Base-by-base conservation (phyloP, 2,113 vertebrate species). In the Pseudolaguvia tuberculata region DNA sequence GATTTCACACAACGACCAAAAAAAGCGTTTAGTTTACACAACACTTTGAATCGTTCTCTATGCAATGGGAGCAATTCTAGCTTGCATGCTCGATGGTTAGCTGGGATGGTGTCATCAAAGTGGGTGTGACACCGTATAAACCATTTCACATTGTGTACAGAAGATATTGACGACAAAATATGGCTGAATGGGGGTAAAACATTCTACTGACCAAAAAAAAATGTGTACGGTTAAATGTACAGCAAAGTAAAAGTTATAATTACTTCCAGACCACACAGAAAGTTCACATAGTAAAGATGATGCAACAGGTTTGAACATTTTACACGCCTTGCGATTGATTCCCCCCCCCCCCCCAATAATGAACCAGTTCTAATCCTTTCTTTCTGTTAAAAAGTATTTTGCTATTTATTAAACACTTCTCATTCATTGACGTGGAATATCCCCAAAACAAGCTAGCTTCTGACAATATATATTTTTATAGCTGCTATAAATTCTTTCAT, bases 131-230 rank as follows among this genome's bases (percentile, higher is more conserved):
- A 88, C 79, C 85, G 51, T 72, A 79, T 61, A 84, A 88, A 84
- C 70, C 80, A 89, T 84, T 89, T 91, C 88, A 89, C 84, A 88
- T 89, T 87, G 63, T 83, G 63, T 69, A 73, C 51, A 82, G 27
- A 66, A 56, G 67, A 61, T 35, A 25, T 29, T 65, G 45, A 10
- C 18, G 21, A 4, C 23, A 70, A 4, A 23, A 75, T 80, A 75
- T 70, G 81, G 77, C 25, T 35, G 6, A 84, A 50, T n/a, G n/a
- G n/a, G n/a, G 77, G 72, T 4, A 70, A 10, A 13, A 21, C 21
- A 35, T 66, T 66, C 31, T 35, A 35, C 3, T 66, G 63, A 35
- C 20, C 7, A 20, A 7, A 53, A 53, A 56, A 1, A 25, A 47
- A 61, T n/a, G 31, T 35, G 31, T 35, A 35, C 6, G 6, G 31